Evolutionary conservation across 2,888 invertebrate genomes (phyloP).

Genomic region (Asteroscopus sphinx): DNA sequence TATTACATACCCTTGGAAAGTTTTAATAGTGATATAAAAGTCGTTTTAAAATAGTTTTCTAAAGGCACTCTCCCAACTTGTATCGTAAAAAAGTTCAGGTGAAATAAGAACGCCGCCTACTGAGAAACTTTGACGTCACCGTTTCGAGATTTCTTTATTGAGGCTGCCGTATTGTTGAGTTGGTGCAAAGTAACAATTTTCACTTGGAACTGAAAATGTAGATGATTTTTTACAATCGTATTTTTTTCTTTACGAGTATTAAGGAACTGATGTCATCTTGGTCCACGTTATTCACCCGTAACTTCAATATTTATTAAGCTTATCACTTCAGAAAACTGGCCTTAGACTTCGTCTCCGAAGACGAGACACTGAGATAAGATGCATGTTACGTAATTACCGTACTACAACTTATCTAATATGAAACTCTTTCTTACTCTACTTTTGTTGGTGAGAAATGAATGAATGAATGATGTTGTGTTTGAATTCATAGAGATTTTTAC

Average conservation of each 20-base stretch:
- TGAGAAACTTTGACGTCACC: slow-evolving; percentile 46
- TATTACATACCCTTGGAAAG: slow-evolving; percentile 63
- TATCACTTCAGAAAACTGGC: neutral
- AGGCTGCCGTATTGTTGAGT: slow-evolving; percentile 36
- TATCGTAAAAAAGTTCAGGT: slow-evolving; percentile 74
- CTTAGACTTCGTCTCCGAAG: neutral
- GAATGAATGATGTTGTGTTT: too few species aligned
- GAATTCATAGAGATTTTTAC: too few species aligned
- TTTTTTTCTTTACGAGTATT: neutral
- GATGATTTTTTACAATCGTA: neutral
- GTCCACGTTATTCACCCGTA: neutral
- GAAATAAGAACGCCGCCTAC: slow-evolving; percentile 56
- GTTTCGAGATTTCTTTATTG: slow-evolving; percentile 53
- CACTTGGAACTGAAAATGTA: slow-evolving; percentile 5
- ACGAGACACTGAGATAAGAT: neutral
- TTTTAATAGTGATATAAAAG: slow-evolving; percentile 79
- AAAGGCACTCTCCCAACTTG: slow-evolving; percentile 61
- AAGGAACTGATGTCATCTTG: neutral
- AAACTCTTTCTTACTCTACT: neutral
- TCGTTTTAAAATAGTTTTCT: slow-evolving; percentile 78
- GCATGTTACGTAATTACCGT: too few species aligned
- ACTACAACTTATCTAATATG: too few species aligned
- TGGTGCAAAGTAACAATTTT: slow-evolving; percentile 21
- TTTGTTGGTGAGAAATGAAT: too few species aligned
- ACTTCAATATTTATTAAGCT: neutral